These are phyloP conservation scores for Baronia brevicornis DNA, from an alignment of 2,888 invertebrate species.

Conservation along the genomic window DNA sequence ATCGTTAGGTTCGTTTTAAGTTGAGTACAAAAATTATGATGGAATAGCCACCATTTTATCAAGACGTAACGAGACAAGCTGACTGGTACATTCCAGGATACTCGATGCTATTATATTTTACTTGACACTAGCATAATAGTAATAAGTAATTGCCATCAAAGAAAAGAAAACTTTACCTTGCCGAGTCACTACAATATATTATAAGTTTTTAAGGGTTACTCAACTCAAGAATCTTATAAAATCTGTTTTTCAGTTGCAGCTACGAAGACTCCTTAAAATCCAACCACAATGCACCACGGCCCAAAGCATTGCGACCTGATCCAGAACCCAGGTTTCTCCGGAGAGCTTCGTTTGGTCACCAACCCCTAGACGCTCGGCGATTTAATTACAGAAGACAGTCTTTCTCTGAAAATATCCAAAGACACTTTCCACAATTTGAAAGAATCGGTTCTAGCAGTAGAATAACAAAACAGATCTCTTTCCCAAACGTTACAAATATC, in stretches of 20 bases:
- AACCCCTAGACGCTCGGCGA: slow-evolving; percentile 45
- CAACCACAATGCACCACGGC: slow-evolving; percentile 55
- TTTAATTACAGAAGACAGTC: slow-evolving; percentile 53
- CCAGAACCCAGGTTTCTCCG: slow-evolving; percentile 44
- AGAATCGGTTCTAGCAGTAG: slow-evolving; percentile 36
- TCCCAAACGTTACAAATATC: slow-evolving; percentile 51
- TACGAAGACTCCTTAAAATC: slow-evolving; percentile 89
- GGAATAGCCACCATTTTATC: too few relatives aligned
- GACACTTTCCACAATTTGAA: slow-evolving; percentile 54
- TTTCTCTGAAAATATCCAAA: slow-evolving; percentile 62
- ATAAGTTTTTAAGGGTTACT: too few relatives aligned
- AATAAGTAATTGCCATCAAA: too few relatives aligned
- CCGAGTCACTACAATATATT: too few relatives aligned
- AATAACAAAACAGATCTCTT: slow-evolving; percentile 51
- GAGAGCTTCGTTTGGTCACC: slow-evolving; percentile 59
- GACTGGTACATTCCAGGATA: too few relatives aligned
- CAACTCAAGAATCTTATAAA: too few relatives aligned
- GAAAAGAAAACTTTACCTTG: too few relatives aligned
- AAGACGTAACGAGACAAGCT: too few relatives aligned
- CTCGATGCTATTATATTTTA: too few relatives aligned
- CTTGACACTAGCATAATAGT: too few relatives aligned
- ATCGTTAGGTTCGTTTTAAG: too few relatives aligned
- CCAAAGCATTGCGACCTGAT: slow-evolving; percentile 38
- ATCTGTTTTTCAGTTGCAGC: slow-evolving; percentile 77
- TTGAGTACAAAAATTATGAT: too few relatives aligned